These are phyloP conservation scores for Tachina grossa DNA, from an alignment of 2,888 invertebrate genomes.

Conservation along the genomic window DNA sequence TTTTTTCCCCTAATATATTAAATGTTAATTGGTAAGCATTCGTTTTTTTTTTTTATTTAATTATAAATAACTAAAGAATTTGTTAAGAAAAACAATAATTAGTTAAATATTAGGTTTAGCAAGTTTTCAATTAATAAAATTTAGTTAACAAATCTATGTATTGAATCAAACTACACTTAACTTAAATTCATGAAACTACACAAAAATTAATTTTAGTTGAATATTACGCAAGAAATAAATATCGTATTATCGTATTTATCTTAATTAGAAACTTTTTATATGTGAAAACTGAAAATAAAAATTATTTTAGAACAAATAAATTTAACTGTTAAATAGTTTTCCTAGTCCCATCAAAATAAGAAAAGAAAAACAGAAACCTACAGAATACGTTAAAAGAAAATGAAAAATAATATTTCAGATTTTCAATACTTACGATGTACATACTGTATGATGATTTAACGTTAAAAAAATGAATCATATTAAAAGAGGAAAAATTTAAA, in stretches of 20 bases:
- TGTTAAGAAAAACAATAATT: conserved; percentile 1
- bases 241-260: conserved; percentile 11
- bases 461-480: conserved; percentile 26
- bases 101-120: conserved; percentile 20
- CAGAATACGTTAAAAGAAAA: conserved; percentile 42
- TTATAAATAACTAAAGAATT: not conserved
- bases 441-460: conserved; percentile 8
- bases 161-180: not conserved
- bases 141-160: conserved; percentile 66
- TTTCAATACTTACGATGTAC: not conserved
- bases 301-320: conserved; percentile 5
- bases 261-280: conserved; percentile 48
- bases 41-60: conserved; percentile 8
- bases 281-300: conserved; percentile 43
- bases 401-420: not conserved
- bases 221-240: not conserved
- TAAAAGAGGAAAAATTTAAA: conserved; percentile 15
- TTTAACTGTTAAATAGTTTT: conserved; percentile 26
- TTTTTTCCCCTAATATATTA: conserved; percentile 31
- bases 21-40: conserved; percentile 63
- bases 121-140: conserved; percentile 59
- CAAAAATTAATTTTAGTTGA: not conserved
- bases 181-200: not conserved
- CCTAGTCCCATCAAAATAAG: conserved; percentile 4
- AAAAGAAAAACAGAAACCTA: not conserved